Percentiles rank a stretch among this genome's conserved stretches.
phyloP scores from a whole-genome alignment of 1,140 invertebrate genomes.

The Euglossa dilemma region DNA sequence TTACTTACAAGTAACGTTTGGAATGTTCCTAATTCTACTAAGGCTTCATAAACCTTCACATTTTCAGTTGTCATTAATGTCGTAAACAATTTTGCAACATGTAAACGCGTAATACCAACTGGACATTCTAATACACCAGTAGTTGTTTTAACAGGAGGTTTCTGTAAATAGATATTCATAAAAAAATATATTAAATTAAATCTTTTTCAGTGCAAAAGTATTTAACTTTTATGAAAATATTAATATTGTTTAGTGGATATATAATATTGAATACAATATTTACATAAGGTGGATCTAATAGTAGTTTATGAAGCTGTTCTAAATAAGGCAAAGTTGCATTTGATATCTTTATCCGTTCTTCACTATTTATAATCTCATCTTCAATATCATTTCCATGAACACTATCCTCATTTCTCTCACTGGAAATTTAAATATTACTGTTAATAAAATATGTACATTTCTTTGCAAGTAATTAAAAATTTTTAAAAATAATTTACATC shows the following conservation, averaged over 20 bases:
- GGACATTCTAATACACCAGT: constrained; percentile 87
- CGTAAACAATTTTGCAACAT: constrained; percentile 88
- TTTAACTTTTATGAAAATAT: neutral
- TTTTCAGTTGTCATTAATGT: constrained; percentile 87
- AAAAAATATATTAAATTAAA: constrained; percentile 13
- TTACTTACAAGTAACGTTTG: constrained; percentile 85
- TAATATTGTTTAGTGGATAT: constrained; percentile 38
- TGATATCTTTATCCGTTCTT: constrained; percentile 78
- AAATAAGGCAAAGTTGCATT: constrained; percentile 86
- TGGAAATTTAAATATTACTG: constrained; percentile 24
- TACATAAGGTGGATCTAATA: constrained; percentile 89
- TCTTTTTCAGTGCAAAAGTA: neutral
- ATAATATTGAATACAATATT: constrained; percentile 59
- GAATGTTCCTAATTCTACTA: constrained; percentile 84
- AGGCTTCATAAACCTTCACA: constrained; percentile 83
- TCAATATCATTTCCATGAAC: constrained; percentile 45
- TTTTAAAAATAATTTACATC: constrained; percentile 27
- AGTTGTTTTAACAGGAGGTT: constrained; percentile 86
- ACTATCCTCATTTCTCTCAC: constrained; percentile 54
- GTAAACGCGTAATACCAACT: constrained; percentile 89
- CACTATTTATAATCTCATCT: constrained; percentile 73
- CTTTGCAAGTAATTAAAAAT: neutral
- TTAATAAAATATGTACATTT: neutral
- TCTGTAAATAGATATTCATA: constrained; percentile 73
- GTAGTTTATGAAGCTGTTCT: constrained; percentile 87